Percentiles rank a stretch among this genome's conserved stretches.
phyloP scores from a whole-genome alignment of 2,113 vertebrate species.

The Excalfactoria chinensis region DNA sequence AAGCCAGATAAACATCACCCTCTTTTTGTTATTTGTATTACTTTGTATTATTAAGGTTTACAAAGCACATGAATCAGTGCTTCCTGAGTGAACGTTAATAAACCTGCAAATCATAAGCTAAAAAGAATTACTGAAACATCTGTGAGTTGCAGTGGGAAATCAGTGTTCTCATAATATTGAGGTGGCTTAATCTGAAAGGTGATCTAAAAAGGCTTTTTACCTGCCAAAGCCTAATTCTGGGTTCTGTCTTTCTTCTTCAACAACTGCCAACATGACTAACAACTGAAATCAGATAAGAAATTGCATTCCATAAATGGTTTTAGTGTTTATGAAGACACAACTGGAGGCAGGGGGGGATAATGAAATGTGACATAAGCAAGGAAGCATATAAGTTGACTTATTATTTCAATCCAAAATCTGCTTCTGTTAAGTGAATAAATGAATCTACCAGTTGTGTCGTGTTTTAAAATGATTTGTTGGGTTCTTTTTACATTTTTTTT shows the following conservation, averaged over 20 bases:
- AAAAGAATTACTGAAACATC: background rate
- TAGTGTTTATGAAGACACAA: slow-evolving; percentile 19
- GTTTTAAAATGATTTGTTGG: background rate
- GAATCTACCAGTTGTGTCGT: background rate
- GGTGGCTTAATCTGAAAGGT: slow-evolving; percentile 61
- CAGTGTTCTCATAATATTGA: slow-evolving; percentile 16
- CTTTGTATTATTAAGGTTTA: background rate
- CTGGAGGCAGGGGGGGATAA: background rate
- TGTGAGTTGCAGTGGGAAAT: slow-evolving; percentile 25
- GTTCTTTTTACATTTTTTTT: background rate
- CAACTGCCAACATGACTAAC: slow-evolving; percentile 44
- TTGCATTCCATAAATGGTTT: slow-evolving; percentile 64
- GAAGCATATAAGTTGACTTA: background rate
- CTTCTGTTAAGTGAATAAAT: background rate
- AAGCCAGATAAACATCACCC: background rate
- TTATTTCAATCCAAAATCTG: background rate
- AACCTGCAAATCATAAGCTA: background rate
- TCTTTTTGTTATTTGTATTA: background rate
- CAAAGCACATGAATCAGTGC: background rate
- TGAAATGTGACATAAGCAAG: background rate
- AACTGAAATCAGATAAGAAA: slow-evolving; percentile 62
- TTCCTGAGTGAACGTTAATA: background rate
- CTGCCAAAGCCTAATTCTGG: slow-evolving; percentile 53
- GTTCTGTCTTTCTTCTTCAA: slow-evolving; percentile 61
- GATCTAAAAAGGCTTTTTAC: slow-evolving; percentile 68